Evolutionary conservation across 2,113 vertebrate genomes (phyloP).

Genomic region (Tapirus terrestris): DNA sequence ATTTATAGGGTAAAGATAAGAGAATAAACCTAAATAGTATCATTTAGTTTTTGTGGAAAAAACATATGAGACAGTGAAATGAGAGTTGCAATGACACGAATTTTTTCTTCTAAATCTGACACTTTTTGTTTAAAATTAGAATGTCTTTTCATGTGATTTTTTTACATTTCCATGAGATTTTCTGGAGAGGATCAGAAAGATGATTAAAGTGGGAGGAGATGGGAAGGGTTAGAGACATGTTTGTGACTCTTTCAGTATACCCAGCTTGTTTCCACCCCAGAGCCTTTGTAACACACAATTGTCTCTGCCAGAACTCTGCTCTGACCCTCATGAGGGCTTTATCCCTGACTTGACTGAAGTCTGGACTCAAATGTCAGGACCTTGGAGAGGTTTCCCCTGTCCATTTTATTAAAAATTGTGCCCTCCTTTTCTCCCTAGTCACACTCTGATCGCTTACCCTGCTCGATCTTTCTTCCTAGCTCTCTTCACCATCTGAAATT

Average conservation of each 20-base stretch:
- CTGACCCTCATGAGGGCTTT: not conserved
- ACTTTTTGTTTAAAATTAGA: not conserved
- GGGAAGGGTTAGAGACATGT: not conserved
- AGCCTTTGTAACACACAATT: not conserved
- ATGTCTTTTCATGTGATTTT: not conserved
- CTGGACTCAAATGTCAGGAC: not conserved
- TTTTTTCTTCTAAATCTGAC: not conserved
- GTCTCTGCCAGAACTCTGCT: not conserved
- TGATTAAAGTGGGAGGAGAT: not conserved
- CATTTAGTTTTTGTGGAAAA: not conserved
- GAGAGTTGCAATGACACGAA: not conserved
- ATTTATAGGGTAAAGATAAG: not conserved
- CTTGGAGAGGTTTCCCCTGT: not conserved
- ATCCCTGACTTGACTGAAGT: not conserved
- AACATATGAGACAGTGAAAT: not conserved
- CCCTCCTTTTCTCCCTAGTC: not conserved
- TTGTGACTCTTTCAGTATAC: not conserved
- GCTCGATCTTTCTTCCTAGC: not conserved
- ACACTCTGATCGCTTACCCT: not conserved
- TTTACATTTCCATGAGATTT: not conserved
- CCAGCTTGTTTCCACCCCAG: not conserved
- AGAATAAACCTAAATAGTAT: not conserved
- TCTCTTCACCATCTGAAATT: not conserved
- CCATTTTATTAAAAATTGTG: not conserved
- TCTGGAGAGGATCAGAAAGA: not conserved